phyloP scores from a whole-genome alignment of 2,888 invertebrate species.

The Adelognathus sp. region DNA sequence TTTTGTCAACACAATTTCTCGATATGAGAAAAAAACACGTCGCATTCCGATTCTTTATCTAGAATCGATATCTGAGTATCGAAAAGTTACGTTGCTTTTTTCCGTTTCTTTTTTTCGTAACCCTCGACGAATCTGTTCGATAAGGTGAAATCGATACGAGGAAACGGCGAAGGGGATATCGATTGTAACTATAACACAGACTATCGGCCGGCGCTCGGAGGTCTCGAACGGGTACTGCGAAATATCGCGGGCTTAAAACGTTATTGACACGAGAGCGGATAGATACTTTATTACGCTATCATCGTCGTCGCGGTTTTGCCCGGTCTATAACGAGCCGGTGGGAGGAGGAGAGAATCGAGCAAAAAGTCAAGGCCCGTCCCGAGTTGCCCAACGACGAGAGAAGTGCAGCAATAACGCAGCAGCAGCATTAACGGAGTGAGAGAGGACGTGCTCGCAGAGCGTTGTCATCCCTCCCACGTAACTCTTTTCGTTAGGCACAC shows the following conservation, averaged over 20 bases:
- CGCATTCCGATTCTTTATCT: not conserved
- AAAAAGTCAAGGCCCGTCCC: conserved; percentile 59
- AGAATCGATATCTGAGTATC: not conserved
- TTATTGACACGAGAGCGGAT: conserved; percentile 43
- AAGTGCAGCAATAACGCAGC: conserved; percentile 56
- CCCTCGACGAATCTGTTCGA: conserved; percentile 13
- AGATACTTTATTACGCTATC: conserved; percentile 41
- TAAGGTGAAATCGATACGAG: conserved; percentile 43
- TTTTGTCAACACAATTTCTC: not conserved
- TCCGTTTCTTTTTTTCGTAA: not conserved
- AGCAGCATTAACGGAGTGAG: conserved; percentile 45
- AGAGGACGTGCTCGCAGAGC: conserved; percentile 21
- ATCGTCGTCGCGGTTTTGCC: not conserved
- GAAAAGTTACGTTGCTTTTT: not conserved
- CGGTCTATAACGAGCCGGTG: not conserved
- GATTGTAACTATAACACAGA: not conserved
- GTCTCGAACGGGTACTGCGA: conserved; percentile 1
- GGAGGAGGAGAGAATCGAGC: conserved; percentile 29
- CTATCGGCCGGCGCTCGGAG: not conserved
- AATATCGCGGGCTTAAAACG: conserved; percentile 29
- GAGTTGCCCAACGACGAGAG: conserved; percentile 43
- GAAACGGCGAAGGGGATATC: conserved; percentile 30
- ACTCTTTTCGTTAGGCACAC: conserved; percentile 50
- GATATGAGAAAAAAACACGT: not conserved
- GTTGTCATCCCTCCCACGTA: conserved; percentile 58